Base-by-base conservation (phyloP, 2,113 vertebrate species). In the Isichthys henryi region DNA sequence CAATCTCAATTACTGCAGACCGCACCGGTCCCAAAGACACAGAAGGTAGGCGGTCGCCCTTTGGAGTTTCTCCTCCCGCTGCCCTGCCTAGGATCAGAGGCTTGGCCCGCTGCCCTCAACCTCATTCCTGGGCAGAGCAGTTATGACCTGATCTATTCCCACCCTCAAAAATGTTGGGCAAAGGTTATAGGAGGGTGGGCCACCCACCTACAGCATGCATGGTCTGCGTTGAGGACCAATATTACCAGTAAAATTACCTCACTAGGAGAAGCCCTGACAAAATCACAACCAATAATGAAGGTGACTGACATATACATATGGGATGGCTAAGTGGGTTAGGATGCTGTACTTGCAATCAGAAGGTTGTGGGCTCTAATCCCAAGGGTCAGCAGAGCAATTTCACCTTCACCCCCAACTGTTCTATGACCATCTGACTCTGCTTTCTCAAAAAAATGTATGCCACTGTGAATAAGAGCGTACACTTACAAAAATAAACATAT, bases 1-100 rank as follows among this genome's bases (percentile, higher is more conserved):
- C 96, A 96, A 97, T 96, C 96, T 97, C 96, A 96, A 96, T 97
- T 97, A 96, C 95, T 93, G 94, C 92, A 94, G 95, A 94, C 95
- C 95, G 95, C 94, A 95, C 94, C 94, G 95, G 94, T 94, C 95
- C 93, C 93, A 88, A 92, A 94, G 92, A 94, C 92, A 94, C 89
- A 52, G 93, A 94, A 94, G 92, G 90, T 93, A 91, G 93, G 94
- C 93, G 89, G 90, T 27, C 91, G 92, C 91, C 93, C 89, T 87
- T 45, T 31, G 74, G 56, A 85, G 82, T 56, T 86, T 88, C 90
- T 88, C 48, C 58, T 80, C 70, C 77, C 3, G 50, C 86, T 15
- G 35, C 77, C 49, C 53, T 56, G 23, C 3, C 84, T 17, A 46
- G 21, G 39, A 77, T 15, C 56, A n/a, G 13, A 35, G 21, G 13